A percentile compares a stretch with the other conserved stretches of the same genome.
Evolutionary conservation across 2,113 vertebrate genomes (phyloP).

Genomic region (Erpornis zantholeuca): DNA sequence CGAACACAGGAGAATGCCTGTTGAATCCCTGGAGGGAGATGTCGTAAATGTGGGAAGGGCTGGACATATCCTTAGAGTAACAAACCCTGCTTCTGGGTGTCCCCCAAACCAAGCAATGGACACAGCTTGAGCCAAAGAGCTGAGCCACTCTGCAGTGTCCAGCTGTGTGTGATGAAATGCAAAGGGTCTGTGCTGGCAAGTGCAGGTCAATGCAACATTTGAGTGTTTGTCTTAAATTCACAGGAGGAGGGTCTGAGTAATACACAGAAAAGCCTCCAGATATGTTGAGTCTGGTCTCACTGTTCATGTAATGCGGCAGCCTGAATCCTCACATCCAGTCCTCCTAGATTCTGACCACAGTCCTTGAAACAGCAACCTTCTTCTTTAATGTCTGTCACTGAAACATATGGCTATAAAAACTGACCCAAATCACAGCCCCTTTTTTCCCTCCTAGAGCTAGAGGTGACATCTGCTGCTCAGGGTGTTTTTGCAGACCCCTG

Average conservation of each 20-base stretch:
- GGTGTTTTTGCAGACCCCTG: not conserved
- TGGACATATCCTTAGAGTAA: not conserved
- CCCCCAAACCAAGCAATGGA: not conserved
- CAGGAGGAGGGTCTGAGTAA: not conserved
- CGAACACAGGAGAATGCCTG: not conserved
- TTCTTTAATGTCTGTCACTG: not conserved
- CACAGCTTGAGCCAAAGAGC: not conserved
- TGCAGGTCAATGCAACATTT: not conserved
- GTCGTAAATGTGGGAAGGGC: fast-evolving
- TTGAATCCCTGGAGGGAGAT: not conserved
- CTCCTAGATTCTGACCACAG: not conserved
- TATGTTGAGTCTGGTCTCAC: not conserved
- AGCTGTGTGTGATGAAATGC: not conserved
- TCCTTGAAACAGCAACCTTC: not conserved
- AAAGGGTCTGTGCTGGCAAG: not conserved
- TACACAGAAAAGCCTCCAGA: not conserved
- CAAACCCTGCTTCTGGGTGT: not conserved
- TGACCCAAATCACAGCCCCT: not conserved
- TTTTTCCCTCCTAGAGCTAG: not conserved
- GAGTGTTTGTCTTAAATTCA: not conserved
- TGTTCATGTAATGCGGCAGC: not conserved
- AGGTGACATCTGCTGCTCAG: not conserved
- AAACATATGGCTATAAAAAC: not conserved
- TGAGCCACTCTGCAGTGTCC: not conserved
- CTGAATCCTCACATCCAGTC: fast-evolving